Evolutionary conservation across 2,113 vertebrate species (phyloP), one percentile per base, ranked within the genome.

Genomic region (Seriola dumerili): DNA sequence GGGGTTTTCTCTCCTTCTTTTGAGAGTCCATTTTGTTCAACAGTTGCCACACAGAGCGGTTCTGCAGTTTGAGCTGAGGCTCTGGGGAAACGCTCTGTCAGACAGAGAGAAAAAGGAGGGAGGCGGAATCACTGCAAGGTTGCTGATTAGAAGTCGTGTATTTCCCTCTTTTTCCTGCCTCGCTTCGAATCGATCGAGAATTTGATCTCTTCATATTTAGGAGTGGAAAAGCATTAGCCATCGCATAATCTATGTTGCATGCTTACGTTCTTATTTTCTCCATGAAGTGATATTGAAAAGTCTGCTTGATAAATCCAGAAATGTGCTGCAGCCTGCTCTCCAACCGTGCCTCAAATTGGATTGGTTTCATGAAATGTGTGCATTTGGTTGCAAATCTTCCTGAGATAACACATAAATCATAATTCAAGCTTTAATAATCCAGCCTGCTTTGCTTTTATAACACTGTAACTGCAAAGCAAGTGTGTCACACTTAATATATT

Each of bases 21-120:
- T 48, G 76, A 88, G 89, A 86, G 85, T 87, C 89, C 86, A 89
- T 93, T 93, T 92, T 89, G 89, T 83, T 92, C 88, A 91, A 88
- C 89, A 90, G 88, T 91, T 93, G 86, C 89, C 92, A 86, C 88
- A 87, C 86, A 85, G 64, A 87, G 78, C 72, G 38, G 79, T 69
- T 87, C 81, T 91, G 89, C 83, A 75, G 91, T 80, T 85, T 91
- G 87, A 92, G 91, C 83, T 16, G 29, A 83, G 81, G 83, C 93
- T 92, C 93, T 88, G 72, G 91, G 91, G 87, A 92, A 91, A 89
- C 10, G 54, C 81, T 83, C 76, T 88, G 85, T 89, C 85, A 87
- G 89, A 85, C 34, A 9, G 64, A 83, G 73, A 83, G 71, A 81
- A 36, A 73, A 58, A 80, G 36, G 79, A 54, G 66, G 61, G 66